Percentiles rank a stretch among this genome's conserved stretches.
phyloP scores from a whole-genome alignment of 2,113 vertebrate species.

The Cathartes aura region DNA sequence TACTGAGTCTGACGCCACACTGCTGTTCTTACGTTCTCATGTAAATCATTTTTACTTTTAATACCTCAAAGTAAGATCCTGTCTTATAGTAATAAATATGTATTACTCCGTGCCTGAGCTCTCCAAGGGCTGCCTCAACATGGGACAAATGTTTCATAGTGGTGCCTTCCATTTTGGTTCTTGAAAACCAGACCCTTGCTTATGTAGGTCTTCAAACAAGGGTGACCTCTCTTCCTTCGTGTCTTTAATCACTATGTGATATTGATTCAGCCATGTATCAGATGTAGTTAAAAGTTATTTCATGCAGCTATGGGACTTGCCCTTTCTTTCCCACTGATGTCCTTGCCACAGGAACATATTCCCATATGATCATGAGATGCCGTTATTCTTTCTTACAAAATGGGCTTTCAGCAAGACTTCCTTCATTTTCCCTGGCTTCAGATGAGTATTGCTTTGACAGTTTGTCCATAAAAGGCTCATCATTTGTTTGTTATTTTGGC shows the following conservation, averaged over 20 bases:
- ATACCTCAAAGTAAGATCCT: neutral
- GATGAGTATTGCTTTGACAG: neutral
- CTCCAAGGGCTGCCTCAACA: neutral
- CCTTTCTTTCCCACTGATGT: neutral
- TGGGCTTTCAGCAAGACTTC: neutral
- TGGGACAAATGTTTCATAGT: neutral
- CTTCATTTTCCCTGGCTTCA: neutral
- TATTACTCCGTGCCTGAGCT: neutral
- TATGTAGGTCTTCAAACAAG: neutral
- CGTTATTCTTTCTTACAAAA: constrained; percentile 1
- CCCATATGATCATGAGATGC: neutral
- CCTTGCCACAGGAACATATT: neutral
- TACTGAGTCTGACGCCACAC: neutral
- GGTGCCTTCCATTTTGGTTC: neutral
- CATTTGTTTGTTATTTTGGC: neutral
- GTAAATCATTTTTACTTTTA: neutral
- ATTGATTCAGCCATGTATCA: neutral
- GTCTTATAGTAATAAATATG: neutral
- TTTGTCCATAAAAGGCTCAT: neutral
- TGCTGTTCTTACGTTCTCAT: neutral
- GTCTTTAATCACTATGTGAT: neutral
- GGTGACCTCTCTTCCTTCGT: neutral
- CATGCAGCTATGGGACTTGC: neutral
- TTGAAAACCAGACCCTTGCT: neutral
- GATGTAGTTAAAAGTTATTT: neutral